phyloP scores from a whole-genome alignment of 1,140 invertebrate genomes.

The Reticulitermes speratus region DNA sequence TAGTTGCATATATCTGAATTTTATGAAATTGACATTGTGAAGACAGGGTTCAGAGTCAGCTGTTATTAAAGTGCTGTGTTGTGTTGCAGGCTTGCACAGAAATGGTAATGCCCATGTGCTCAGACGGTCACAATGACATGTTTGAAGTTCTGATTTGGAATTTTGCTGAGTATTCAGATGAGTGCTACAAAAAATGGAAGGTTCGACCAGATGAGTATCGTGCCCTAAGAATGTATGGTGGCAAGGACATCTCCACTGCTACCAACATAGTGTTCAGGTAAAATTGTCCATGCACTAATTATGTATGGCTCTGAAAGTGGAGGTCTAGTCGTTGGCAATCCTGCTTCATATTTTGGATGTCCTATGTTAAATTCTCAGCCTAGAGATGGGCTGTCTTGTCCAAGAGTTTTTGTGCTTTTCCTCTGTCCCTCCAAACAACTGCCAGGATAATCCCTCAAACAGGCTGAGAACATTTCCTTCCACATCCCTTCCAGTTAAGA shows the following conservation, averaged over 20 bases:
- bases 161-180: slow-evolving; percentile 60
- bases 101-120: slow-evolving; percentile 93
- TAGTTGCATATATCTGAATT: no score
- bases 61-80: neutral
- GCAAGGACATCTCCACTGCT: slow-evolving; percentile 63
- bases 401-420: no score
- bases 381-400: neutral
- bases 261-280: slow-evolving; percentile 85
- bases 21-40: no score
- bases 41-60: no score
- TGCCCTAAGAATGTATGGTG: slow-evolving; percentile 77
- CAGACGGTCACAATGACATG: slow-evolving; percentile 75
- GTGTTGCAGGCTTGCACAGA: slow-evolving; percentile 80
- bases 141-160: slow-evolving; percentile 79
- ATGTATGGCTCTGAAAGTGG: neutral
- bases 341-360: no score
- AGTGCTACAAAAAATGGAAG: slow-evolving; percentile 69
- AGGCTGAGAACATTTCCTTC: no score
- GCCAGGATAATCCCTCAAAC: no score
- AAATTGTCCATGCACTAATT: neutral
- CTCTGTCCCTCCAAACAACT: no score
- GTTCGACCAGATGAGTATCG: slow-evolving; percentile 66
- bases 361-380: no score
- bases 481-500: no score
- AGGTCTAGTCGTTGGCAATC: no score